phyloP scores from a whole-genome alignment of 2,797 vertebrate species.

The Tarsius wallacei region DNA sequence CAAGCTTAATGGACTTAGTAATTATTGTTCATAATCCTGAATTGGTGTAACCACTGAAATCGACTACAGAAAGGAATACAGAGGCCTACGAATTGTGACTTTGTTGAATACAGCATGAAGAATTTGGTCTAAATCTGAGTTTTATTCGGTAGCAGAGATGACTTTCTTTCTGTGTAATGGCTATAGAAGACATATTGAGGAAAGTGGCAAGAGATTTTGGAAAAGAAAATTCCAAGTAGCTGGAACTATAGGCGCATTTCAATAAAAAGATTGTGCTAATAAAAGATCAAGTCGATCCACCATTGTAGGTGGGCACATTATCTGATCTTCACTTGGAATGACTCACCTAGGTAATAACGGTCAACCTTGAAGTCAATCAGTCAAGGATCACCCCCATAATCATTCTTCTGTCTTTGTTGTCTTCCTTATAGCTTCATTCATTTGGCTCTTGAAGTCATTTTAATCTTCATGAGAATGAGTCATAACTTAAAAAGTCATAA shows the following conservation, averaged over 20 bases:
- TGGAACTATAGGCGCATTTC: not conserved
- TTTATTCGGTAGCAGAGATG: not conserved
- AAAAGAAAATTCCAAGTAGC: not conserved
- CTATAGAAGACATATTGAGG: not conserved
- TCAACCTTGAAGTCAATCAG: not conserved
- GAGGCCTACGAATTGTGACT: not conserved
- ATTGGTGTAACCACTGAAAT: not conserved
- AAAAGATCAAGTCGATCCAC: not conserved
- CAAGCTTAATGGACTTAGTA: not conserved
- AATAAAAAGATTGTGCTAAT: not conserved
- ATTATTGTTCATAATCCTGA: not conserved
- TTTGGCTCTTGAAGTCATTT: not conserved
- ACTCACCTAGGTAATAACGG: not conserved
- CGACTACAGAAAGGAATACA: not conserved
- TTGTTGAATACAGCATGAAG: not conserved
- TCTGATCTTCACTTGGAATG: not conserved
- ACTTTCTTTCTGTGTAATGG: not conserved
- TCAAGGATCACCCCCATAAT: not conserved
- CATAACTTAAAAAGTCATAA: not conserved
- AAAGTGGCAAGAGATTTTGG: not conserved
- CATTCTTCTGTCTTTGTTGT: not conserved
- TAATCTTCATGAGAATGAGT: slow-evolving; percentile 10
- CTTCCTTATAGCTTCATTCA: not conserved
- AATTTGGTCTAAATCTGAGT: not conserved
- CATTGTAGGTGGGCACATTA: not conserved